A percentile compares a stretch with the other conserved stretches of the same genome.
Conservation (phyloP, 1,140 invertebrate species). For the Anthonomus grandis region DNA sequence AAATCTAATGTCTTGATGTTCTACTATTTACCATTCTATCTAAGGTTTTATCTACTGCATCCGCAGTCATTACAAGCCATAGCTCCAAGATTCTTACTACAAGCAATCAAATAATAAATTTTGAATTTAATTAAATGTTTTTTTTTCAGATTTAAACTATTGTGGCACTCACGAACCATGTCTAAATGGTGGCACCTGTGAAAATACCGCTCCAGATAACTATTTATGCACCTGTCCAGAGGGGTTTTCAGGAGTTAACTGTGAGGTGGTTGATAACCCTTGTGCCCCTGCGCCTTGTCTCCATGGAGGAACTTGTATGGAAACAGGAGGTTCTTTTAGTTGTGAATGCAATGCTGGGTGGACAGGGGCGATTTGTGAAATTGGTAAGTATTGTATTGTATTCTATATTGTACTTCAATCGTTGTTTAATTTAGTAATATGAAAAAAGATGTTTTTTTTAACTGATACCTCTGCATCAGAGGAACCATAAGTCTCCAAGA, state of each 20-base stretch:
- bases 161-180: constrained; percentile 97
- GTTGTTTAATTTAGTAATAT: too few relatives aligned
- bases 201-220: constrained; percentile 89
- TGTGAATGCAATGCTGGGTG: constrained; percentile 87
- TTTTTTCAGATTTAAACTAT: constrained; percentile 86
- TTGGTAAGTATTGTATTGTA: constrained; percentile 52
- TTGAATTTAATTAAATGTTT: constrained; percentile 15
- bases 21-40: too few relatives aligned
- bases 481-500: too few relatives aligned
- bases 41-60: too few relatives aligned
- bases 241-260: constrained; percentile 87
- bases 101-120: too few relatives aligned
- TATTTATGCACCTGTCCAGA: constrained; percentile 89
- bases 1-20: too few relatives aligned
- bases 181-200: constrained; percentile 91
- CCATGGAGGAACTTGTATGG: constrained; percentile 77
- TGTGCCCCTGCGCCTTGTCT: constrained; percentile 85
- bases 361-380: constrained; percentile 75
- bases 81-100: too few relatives aligned
- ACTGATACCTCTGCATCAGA: too few relatives aligned
- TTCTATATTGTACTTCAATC: too few relatives aligned
- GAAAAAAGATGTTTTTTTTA: too few relatives aligned
- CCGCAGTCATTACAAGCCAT: too few relatives aligned
- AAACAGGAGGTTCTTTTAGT: constrained; percentile 55
- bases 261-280: constrained; percentile 88